These are phyloP conservation scores for Drepanosiphum platanoidis DNA, from an alignment of 2,888 invertebrate genomes.

Conservation along the genomic window DNA sequence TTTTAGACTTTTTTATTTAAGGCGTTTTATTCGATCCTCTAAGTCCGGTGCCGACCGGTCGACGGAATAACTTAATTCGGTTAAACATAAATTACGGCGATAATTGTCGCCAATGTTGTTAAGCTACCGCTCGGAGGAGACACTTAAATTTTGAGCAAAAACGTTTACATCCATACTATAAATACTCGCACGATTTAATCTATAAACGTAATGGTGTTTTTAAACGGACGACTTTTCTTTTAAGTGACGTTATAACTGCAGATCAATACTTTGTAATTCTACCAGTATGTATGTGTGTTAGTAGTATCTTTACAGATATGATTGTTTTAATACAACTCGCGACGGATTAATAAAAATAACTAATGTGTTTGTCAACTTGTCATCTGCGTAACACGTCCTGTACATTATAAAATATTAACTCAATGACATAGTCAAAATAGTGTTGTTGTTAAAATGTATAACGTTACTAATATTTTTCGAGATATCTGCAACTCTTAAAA, in stretches of 20 bases:
- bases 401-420: no score
- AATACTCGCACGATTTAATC: neutral
- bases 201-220: neutral
- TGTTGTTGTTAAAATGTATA: no score
- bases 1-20: neutral
- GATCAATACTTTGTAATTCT: neutral
- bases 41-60: constrained; percentile 47
- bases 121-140: constrained; percentile 17
- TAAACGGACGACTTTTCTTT: neutral
- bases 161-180: neutral
- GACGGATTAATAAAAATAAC: neutral
- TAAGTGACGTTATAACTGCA: neutral
- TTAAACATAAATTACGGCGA: constrained; percentile 49
- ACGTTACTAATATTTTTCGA: no score
- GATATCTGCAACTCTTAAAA: no score
- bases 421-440: no score
- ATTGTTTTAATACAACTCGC: neutral
- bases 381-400: no score
- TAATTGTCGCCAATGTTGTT: constrained; percentile 25
- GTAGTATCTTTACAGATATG: neutral
- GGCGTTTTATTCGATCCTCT: constrained; percentile 16
- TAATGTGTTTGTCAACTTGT: no score
- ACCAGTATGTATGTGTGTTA: neutral
- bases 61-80: constrained; percentile 50
- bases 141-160: constrained; percentile 10